Evolutionary conservation across 1,140 invertebrate species (phyloP).

Genomic region (Nebria ingens): DNA sequence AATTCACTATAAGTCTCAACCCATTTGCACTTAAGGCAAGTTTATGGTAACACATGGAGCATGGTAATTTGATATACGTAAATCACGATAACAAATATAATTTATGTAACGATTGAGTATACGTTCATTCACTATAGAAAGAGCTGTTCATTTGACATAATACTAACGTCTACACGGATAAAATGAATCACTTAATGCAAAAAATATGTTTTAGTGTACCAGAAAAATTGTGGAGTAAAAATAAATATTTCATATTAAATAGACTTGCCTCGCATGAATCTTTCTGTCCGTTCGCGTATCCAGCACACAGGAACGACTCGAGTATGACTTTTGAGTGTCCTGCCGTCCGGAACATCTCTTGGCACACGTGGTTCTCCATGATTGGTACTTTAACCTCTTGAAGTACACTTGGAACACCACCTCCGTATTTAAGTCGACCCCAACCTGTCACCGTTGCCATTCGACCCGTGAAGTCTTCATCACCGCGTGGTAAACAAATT

Average conservation of each 20-base stretch:
- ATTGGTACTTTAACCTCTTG: conserved; percentile 89
- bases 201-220: too few species aligned
- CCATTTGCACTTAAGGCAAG: too few species aligned
- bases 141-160: too few species aligned
- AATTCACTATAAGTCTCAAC: too few species aligned
- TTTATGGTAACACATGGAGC: too few species aligned
- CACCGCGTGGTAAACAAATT: conserved; percentile 79
- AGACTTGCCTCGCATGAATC: conserved; percentile 83
- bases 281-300: conserved; percentile 83
- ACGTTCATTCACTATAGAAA: too few species aligned
- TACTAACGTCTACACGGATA: too few species aligned
- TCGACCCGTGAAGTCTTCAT: conserved; percentile 69
- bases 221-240: too few species aligned
- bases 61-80: too few species aligned
- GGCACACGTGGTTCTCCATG: conserved; percentile 82
- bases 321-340: conserved; percentile 80
- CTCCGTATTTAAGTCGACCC: conserved; percentile 59
- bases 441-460: conserved; percentile 75
- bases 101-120: too few species aligned
- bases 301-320: conserved; percentile 86
- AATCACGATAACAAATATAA: too few species aligned
- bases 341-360: conserved; percentile 86
- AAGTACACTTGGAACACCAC: conserved; percentile 75
- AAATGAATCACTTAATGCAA: too few species aligned
- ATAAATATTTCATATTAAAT: conserved; percentile 12